Evolutionary conservation across 2,113 vertebrate species (phyloP).

Genomic region (Glaucidium brasilianum): DNA sequence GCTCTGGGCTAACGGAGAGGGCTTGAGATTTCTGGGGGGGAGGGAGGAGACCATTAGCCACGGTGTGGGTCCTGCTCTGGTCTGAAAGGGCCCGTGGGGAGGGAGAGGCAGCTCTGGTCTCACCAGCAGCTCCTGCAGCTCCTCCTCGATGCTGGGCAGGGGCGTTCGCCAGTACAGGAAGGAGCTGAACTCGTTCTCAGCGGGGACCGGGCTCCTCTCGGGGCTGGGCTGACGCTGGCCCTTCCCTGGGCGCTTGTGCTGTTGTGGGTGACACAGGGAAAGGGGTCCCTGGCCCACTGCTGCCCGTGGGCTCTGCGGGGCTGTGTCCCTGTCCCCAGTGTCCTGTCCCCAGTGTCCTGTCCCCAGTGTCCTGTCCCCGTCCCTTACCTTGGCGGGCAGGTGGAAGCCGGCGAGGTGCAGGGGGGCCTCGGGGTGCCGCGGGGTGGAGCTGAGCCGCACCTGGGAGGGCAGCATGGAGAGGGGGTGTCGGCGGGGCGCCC

Average conservation of each 20-base stretch:
- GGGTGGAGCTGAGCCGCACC: slow-evolving; percentile 80
- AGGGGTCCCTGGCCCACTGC: rapidly evolving
- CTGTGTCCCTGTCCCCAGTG: not conserved
- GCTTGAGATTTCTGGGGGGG: not conserved
- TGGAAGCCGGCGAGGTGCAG: slow-evolving; percentile 88
- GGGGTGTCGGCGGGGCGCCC: rapidly evolving
- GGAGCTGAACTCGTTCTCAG: slow-evolving; percentile 72
- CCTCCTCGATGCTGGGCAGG: slow-evolving; percentile 76
- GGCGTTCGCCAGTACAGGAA: slow-evolving; percentile 90
- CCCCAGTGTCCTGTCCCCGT: rapidly evolving
- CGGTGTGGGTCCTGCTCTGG: rapidly evolving
- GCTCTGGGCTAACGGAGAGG: not conserved
- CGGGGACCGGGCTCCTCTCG: rapidly evolving
- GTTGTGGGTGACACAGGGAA: not conserved
- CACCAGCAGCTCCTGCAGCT: slow-evolving; percentile 84
- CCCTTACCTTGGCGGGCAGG: slow-evolving; percentile 84
- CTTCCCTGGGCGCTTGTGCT: slow-evolving; percentile 7
- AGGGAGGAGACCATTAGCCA: not conserved
- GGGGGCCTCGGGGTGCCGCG: slow-evolving; percentile 86
- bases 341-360: not conserved
- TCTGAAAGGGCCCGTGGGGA: no score
- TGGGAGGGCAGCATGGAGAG: not conserved
- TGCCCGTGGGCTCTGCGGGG: rapidly evolving
- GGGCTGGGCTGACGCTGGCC: not conserved
- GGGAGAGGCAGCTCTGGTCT: not conserved